A percentile compares a stretch with the other conserved stretches of the same genome.
Conservation (phyloP, 2,113 vertebrate genomes). For the Desmodus rotundus region DNA sequence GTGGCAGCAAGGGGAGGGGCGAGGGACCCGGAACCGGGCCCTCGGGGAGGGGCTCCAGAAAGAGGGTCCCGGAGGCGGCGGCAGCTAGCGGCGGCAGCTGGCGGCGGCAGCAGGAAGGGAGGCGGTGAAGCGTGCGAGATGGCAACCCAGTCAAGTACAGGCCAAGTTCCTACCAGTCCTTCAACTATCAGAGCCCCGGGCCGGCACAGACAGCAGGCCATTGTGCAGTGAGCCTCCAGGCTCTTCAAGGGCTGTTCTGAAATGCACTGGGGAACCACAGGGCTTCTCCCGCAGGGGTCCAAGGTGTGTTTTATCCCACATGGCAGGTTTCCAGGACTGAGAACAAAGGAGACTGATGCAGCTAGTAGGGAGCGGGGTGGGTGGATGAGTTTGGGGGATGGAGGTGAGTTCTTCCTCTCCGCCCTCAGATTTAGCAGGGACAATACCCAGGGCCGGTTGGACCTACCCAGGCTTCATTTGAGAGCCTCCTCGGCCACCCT, state of each 20-base stretch:
- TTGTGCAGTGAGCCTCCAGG: not conserved
- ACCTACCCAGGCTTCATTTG: not conserved
- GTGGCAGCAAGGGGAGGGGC: too few species aligned
- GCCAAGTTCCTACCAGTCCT: not conserved
- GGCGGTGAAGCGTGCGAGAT: not conserved
- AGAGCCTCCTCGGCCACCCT: not conserved
- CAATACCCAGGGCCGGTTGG: not conserved
- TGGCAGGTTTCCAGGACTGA: not conserved
- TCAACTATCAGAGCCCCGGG: not conserved
- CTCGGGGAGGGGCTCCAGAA: rapidly evolving
- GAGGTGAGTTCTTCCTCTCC: not conserved
- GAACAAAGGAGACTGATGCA: not conserved
- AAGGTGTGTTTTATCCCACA: not conserved
- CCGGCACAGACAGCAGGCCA: not conserved
- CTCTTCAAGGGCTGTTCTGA: not conserved
- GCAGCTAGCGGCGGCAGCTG: too few species aligned
- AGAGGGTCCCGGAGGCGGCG: not conserved
- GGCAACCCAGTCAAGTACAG: not conserved
- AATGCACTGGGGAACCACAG: not conserved
- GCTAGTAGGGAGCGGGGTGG: not conserved
- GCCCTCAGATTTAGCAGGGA: not conserved
- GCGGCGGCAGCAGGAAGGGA: not conserved
- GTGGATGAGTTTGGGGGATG: not conserved
- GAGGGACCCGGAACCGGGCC: rapidly evolving
- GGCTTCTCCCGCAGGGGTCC: not conserved